Conservation (phyloP, 2,797 vertebrate genomes). For the Erpetoichthys calabaricus region DNA sequence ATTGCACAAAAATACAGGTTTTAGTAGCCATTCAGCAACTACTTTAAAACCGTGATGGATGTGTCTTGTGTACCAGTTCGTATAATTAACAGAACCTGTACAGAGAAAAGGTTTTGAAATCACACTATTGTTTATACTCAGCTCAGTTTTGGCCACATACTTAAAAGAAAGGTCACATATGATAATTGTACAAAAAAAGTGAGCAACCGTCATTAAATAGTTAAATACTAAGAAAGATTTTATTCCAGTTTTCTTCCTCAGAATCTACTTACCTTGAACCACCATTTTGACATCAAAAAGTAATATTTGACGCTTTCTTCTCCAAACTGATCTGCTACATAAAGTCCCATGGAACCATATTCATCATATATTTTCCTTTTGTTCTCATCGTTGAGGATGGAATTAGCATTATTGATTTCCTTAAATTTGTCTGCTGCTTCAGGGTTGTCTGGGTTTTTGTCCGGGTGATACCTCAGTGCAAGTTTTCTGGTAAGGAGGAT, state of each 20-base stretch:
- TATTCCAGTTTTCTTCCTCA: not conserved
- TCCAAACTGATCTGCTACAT: slow-evolving; percentile 81
- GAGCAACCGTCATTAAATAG: too few species aligned
- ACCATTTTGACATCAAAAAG: slow-evolving; percentile 83
- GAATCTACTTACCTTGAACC: slow-evolving; percentile 73
- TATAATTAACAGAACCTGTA: too few species aligned
- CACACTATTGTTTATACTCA: too few species aligned
- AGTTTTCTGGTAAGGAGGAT: slow-evolving; percentile 52
- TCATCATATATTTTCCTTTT: slow-evolving; percentile 74
- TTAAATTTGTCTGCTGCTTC: slow-evolving; percentile 82
- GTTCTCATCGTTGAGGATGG: slow-evolving; percentile 68
- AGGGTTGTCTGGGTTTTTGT: slow-evolving; percentile 82
- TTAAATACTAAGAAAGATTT: too few species aligned
- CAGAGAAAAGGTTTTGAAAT: too few species aligned
- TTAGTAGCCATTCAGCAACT: too few species aligned
- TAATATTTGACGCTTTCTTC: slow-evolving; percentile 85
- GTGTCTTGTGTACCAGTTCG: too few species aligned
- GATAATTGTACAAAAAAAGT: too few species aligned
- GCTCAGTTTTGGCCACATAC: too few species aligned
- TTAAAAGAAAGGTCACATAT: too few species aligned
- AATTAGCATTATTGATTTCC: slow-evolving; percentile 87
- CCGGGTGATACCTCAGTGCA: slow-evolving; percentile 79
- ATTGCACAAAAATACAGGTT: too few species aligned
- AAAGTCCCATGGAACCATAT: slow-evolving; percentile 83
- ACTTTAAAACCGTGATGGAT: too few species aligned